Evolutionary conservation across 2,888 invertebrate genomes (phyloP).

Genomic region (Athalia rosae): DNA sequence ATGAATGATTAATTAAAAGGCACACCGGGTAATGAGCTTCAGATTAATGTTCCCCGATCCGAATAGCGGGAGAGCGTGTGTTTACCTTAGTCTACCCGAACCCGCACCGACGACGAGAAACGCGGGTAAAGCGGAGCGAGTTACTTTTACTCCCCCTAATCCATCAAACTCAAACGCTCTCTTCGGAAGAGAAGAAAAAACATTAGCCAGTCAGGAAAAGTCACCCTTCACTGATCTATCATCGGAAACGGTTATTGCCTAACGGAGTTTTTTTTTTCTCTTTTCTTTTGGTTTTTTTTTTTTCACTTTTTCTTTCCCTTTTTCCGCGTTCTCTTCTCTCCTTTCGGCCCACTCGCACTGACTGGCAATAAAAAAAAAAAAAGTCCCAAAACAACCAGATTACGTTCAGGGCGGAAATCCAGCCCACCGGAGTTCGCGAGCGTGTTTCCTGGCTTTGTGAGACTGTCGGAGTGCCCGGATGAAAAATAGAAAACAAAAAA

Average conservation of each 20-base stretch:
- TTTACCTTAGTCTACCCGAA: too few species aligned
- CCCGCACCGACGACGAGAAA: background rate
- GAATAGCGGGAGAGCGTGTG: background rate
- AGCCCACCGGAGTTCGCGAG: too few species aligned
- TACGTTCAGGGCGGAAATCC: too few species aligned
- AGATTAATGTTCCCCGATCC: conserved; percentile 63
- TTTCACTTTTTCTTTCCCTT: conserved; percentile 44
- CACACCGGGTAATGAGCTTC: conserved; percentile 62
- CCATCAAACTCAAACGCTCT: conserved; percentile 40
- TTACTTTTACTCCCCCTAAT: conserved; percentile 39
- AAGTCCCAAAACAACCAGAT: too few species aligned
- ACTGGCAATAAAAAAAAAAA: too few species aligned
- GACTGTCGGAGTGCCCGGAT: too few species aligned
- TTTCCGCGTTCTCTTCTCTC: background rate
- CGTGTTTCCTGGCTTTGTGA: too few species aligned
- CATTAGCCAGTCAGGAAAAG: conserved; percentile 45
- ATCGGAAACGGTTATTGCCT: conserved; percentile 25
- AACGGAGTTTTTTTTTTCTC: background rate
- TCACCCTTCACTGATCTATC: conserved; percentile 39
- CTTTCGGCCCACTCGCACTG: background rate
- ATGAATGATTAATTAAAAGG: conserved; percentile 65
- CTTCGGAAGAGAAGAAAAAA: conserved; percentile 36
- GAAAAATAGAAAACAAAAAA: too few species aligned
- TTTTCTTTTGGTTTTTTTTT: too few species aligned
- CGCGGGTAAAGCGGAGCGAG: conserved; percentile 1